Conservation (phyloP, 2,888 invertebrate species). For the Brenthis daphne region DNA sequence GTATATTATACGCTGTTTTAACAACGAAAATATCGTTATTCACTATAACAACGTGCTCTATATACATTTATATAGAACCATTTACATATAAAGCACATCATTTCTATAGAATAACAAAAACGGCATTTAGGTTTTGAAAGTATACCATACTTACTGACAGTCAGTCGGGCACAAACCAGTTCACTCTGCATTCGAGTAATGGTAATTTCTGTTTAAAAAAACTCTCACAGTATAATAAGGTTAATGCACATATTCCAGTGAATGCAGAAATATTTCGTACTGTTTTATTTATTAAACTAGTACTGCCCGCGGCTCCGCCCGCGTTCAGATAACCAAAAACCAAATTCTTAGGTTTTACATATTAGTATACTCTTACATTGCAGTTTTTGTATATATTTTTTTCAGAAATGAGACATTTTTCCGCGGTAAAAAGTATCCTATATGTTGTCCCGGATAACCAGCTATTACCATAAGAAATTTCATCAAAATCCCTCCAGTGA, state of each 20-base stretch:
- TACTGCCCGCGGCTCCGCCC: too few species aligned
- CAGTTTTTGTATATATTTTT: too few species aligned
- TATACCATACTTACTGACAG: constrained; percentile 11
- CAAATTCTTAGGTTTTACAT: too few species aligned
- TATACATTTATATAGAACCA: constrained; percentile 6
- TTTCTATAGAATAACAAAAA: constrained; percentile 16
- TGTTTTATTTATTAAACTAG: neutral
- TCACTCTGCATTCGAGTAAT: constrained; percentile 12
- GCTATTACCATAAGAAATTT: too few species aligned
- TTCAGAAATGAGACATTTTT: too few species aligned
- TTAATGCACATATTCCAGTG: neutral
- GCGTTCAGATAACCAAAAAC: too few species aligned
- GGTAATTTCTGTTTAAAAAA: constrained; percentile 9
- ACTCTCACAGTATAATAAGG: constrained; percentile 12
- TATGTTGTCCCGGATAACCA: too few species aligned
- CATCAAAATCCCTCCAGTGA: too few species aligned
- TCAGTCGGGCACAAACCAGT: constrained; percentile 20
- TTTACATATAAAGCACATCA: constrained; percentile 6
- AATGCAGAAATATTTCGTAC: neutral
- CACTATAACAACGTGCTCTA: constrained; percentile 16
- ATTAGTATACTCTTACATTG: too few species aligned
- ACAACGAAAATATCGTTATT: constrained; percentile 10
- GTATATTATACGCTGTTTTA: neutral
- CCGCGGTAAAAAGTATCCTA: too few species aligned
- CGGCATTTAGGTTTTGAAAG: constrained; percentile 26